Conservation (phyloP, 2,113 vertebrate species). For the Urocolius indicus region DNA sequence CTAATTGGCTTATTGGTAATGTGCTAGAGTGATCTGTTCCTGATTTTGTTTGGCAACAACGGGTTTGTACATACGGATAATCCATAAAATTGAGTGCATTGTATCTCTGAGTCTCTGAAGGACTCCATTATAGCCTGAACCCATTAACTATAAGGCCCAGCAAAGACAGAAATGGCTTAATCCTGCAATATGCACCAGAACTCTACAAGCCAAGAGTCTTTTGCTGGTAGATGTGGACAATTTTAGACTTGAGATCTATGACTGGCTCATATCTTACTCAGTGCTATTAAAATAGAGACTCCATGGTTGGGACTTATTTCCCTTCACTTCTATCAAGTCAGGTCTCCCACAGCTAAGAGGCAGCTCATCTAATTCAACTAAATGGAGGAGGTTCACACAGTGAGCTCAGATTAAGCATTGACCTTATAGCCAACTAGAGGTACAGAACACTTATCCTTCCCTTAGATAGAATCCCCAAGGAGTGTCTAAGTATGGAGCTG, state of each 20-base stretch:
- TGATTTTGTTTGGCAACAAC: neutral
- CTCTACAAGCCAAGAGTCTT: neutral
- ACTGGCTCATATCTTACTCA: neutral
- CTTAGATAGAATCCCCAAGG: neutral
- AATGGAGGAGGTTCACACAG: neutral
- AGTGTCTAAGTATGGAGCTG: neutral
- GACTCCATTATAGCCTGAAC: neutral
- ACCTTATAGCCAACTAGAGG: neutral
- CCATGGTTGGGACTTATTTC: neutral
- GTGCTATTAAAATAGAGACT: neutral
- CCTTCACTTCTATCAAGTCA: neutral
- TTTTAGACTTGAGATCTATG: neutral
- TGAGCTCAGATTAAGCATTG: neutral
- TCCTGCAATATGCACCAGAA: neutral
- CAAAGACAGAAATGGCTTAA: neutral
- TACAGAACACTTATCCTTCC: neutral
- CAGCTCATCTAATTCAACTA: neutral
- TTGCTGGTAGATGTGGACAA: neutral
- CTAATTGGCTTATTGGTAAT: conserved; percentile 4
- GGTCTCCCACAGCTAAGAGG: neutral
- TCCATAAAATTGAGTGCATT: neutral
- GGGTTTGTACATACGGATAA: neutral
- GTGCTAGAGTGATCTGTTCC: neutral
- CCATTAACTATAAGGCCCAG: neutral
- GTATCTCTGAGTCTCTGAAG: neutral